A percentile compares a stretch with the other conserved stretches of the same genome.
Evolutionary conservation across 2,113 vertebrate species (phyloP).

Genomic region (Neodon shergylaensis): DNA sequence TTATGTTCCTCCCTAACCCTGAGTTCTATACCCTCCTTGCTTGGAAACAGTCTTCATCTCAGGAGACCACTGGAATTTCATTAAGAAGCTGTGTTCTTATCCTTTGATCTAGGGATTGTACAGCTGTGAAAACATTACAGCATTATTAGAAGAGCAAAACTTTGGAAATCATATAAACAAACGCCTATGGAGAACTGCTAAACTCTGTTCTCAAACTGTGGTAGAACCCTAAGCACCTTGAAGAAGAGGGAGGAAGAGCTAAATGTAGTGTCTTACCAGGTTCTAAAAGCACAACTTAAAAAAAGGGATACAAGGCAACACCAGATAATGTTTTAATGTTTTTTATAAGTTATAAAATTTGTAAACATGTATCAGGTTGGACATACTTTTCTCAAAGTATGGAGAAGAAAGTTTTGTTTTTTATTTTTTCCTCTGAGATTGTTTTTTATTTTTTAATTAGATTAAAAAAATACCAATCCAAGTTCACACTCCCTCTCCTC

Average conservation of each 20-base stretch:
- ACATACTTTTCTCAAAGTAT: neutral
- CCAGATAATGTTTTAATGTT: neutral
- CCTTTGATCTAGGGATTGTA: conserved; percentile 11
- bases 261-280: neutral
- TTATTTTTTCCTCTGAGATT: too few species aligned
- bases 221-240: neutral
- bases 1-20: neutral
- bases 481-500: too few species aligned
- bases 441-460: too few species aligned
- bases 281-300: neutral
- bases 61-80: neutral
- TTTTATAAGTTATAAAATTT: conserved; percentile 17
- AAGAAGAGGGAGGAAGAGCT: neutral
- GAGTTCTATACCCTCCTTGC: neutral
- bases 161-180: neutral
- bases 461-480: too few species aligned
- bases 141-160: neutral
- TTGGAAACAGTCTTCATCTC: neutral
- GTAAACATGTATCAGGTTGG: neutral
- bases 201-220: neutral
- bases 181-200: neutral
- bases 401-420: neutral
- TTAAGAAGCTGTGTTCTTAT: neutral
- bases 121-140: neutral
- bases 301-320: neutral